Evolutionary conservation across 2,888 invertebrate genomes (phyloP), one percentile per base, ranked within the genome.

Genomic region (Drosophila paramelanica): DNA sequence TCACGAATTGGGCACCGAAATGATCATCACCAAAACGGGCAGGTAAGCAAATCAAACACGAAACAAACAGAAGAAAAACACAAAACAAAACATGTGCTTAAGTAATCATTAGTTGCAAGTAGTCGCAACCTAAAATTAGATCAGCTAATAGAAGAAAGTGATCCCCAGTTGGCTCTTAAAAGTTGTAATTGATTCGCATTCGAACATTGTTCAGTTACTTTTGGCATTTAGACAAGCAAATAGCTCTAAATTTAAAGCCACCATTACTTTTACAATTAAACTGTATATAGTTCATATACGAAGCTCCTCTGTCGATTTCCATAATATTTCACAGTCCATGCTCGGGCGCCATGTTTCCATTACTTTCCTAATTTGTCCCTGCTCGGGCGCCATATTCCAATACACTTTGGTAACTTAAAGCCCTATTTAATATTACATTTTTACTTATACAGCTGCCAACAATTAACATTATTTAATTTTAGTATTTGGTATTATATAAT

Each of bases 1-100:
- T 94, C 96, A 97, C 91, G 96, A 97, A 79, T 94, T 98, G 77
- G 98, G 98, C 79, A 98, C 98, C 5, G 98, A 98, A 93, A 98
- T 98, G 98, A 98, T 98, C 92, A 98, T 98, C 93, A 98, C 98
- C 36, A 98, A 98, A 93, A 97, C 98, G 88, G 98, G 98, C 93
- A 96, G 98, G 98, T 98, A 93, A 94, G 89, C 67, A 70, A 33
- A 41, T 10, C 31, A 31, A 31, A 31, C 8, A 7, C 50, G 20
- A 13, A 23, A 38, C 5, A 45, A 42, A 13, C 2, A 20, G 20
- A 20, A 1, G 27, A 10, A 31, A 31, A 31, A 31, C 23, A 17
- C 17, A 31, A 31, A 5, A 25, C n/a, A 23, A 23, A 10, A 23
- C 27, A 11, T 25, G 5, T 39, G 39, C 47, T 42, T 38, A 77